A percentile compares a stretch with the other conserved stretches of the same genome.
Conservation (phyloP, 2,113 vertebrate genomes). For the Pipa parva region DNA sequence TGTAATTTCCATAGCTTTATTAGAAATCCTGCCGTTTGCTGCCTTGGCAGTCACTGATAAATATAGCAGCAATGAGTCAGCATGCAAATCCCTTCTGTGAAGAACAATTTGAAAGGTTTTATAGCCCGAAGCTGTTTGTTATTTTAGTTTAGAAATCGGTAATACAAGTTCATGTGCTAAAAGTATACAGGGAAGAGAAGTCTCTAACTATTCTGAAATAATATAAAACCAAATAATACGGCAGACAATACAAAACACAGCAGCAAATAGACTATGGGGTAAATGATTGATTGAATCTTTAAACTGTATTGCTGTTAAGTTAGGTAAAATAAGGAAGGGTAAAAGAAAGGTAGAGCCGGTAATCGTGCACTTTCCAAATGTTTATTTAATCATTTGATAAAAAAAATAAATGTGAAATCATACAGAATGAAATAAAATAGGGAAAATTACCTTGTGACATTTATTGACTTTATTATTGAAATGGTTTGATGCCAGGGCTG, state of each 20-base stretch:
- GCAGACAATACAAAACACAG: slow-evolving; percentile 15
- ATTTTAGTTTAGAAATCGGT: slow-evolving; percentile 61
- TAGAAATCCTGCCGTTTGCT: slow-evolving; percentile 64
- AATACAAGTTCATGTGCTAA: slow-evolving; percentile 66
- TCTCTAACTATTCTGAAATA: slow-evolving; percentile 57
- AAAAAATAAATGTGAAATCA: too few species aligned
- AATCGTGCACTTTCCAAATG: too few species aligned
- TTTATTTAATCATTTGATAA: too few species aligned
- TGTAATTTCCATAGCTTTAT: slow-evolving; percentile 72
- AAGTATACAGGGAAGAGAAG: slow-evolving; percentile 65
- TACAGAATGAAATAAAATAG: too few species aligned
- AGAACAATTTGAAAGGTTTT: slow-evolving; percentile 68
- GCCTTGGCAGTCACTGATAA: slow-evolving; percentile 65
- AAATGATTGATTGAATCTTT: neutral
- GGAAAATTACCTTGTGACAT: too few species aligned
- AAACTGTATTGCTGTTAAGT: neutral
- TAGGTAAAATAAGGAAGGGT: too few species aligned
- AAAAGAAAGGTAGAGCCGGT: too few species aligned
- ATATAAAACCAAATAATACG: slow-evolving; percentile 44
- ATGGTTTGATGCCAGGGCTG: too few species aligned
- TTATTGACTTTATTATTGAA: too few species aligned
- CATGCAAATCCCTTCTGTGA: slow-evolving; percentile 68
- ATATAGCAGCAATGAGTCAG: slow-evolving; percentile 71
- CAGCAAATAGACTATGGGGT: neutral
- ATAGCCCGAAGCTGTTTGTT: slow-evolving; percentile 70